Conservation (phyloP, 2,797 vertebrate species). For the Peromyscus attwateri region DNA sequence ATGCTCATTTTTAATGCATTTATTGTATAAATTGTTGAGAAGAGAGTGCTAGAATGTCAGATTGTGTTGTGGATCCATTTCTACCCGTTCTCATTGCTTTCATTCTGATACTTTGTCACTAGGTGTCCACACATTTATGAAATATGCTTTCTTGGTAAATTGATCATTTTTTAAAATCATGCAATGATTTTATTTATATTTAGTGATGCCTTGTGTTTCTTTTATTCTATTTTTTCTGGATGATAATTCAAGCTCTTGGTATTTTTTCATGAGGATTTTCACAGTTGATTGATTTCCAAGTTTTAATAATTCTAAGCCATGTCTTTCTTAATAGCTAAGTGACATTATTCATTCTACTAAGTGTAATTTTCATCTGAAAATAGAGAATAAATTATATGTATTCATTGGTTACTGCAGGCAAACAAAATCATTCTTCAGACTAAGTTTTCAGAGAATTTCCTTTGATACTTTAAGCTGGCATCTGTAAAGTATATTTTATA, state of each 20-base stretch:
- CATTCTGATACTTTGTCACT: not conserved
- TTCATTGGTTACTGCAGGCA: no score
- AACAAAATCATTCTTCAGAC: no score
- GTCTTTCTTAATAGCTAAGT: not conserved
- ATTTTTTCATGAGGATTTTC: not conserved
- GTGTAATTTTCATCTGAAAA: conserved; percentile 30
- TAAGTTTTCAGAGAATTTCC: not conserved
- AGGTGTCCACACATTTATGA: not conserved
- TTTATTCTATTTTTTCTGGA: not conserved
- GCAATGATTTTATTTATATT: not conserved
- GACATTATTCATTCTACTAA: not conserved
- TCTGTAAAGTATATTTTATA: not conserved
- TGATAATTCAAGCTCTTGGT: not conserved
- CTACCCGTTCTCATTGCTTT: not conserved
- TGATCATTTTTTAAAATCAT: not conserved
- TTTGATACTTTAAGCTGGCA: not conserved
- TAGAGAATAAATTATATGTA: not conserved
- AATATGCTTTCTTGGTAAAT: not conserved
- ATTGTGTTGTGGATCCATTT: not conserved
- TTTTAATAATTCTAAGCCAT: not conserved
- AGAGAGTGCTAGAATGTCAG: not conserved
- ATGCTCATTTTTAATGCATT: not conserved
- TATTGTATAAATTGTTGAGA: not conserved
- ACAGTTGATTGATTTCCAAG: not conserved
- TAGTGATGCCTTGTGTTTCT: not conserved